A percentile compares a stretch with the other conserved stretches of the same genome.
Conservation (phyloP, 2,888 invertebrate species). For the Leptinotarsa rubiginosa region DNA sequence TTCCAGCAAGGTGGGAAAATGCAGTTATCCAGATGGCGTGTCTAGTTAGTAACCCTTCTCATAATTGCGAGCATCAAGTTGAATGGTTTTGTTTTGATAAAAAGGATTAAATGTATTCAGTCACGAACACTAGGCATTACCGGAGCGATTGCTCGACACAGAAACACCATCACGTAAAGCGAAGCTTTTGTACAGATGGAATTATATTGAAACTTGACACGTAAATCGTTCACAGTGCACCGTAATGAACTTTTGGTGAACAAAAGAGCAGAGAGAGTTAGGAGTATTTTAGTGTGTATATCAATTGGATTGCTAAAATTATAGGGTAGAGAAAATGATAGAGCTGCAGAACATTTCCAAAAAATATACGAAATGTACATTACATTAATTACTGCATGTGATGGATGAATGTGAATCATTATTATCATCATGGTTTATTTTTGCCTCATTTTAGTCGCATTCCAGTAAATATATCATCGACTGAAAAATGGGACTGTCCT, state of each 20-base stretch:
- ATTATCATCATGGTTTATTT: too few species aligned
- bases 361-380: too few species aligned
- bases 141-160: slow-evolving; percentile 24
- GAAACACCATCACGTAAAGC: slow-evolving; percentile 31
- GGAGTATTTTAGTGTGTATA: neutral
- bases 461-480: too few species aligned
- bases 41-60: slow-evolving; percentile 32
- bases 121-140: slow-evolving; percentile 35
- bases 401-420: too few species aligned
- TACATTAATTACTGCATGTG: too few species aligned
- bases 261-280: neutral
- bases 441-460: too few species aligned
- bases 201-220: slow-evolving; percentile 31
- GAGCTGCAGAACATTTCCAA: too few species aligned
- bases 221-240: slow-evolving; percentile 14
- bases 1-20: slow-evolving; percentile 7
- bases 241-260: slow-evolving; percentile 17
- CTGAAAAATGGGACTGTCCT: too few species aligned
- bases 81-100: slow-evolving; percentile 40
- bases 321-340: too few species aligned
- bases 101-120: slow-evolving; percentile 36
- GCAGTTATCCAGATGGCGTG: slow-evolving; percentile 26
- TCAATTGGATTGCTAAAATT: neutral
- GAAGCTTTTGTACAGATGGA: slow-evolving; percentile 22
- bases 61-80: slow-evolving; percentile 39